Percentiles rank a stretch among this genome's conserved stretches.
Conservation (phyloP, 2,113 vertebrate species). For the Hypomesus transpacificus region DNA sequence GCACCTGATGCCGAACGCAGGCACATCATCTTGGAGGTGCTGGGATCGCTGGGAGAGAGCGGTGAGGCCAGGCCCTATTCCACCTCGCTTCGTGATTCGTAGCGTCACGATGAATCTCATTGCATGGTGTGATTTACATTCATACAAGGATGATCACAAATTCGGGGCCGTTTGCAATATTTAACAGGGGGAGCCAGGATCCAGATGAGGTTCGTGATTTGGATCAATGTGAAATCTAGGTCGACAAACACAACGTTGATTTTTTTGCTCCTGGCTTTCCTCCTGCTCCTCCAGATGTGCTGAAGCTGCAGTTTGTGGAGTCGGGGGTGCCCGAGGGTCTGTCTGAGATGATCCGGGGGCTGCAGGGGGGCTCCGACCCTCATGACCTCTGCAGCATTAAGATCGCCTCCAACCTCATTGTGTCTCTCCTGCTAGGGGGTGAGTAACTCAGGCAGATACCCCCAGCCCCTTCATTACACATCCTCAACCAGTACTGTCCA, state of each 20-base stretch:
- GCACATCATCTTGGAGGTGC: slow-evolving; percentile 82
- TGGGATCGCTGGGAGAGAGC: slow-evolving; percentile 80
- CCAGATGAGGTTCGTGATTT: background rate
- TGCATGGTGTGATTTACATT: no score
- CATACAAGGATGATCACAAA: no score
- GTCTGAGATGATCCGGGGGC: slow-evolving; percentile 74
- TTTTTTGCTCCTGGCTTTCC: background rate
- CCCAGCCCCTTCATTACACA: no score
- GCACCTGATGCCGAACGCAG: slow-evolving; percentile 80
- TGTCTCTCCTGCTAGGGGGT: slow-evolving; percentile 85
- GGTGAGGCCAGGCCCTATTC: slow-evolving; percentile 61
- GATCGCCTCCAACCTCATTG: slow-evolving; percentile 84
- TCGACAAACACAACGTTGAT: background rate
- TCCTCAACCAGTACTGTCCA: no score
- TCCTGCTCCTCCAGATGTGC: slow-evolving; percentile 64
- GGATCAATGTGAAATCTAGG: background rate
- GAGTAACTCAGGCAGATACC: slow-evolving; percentile 26
- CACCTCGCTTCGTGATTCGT: no score
- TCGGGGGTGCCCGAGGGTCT: slow-evolving; percentile 79
- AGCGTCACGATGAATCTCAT: no score
- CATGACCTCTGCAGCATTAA: slow-evolving; percentile 84
- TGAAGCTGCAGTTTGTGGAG: slow-evolving; percentile 85
- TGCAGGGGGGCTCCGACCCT: slow-evolving; percentile 75
- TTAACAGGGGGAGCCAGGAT: no score
- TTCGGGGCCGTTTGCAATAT: no score